Base-by-base conservation (phyloP, 2,888 invertebrate genomes). In the Tiliacea citrago region DNA sequence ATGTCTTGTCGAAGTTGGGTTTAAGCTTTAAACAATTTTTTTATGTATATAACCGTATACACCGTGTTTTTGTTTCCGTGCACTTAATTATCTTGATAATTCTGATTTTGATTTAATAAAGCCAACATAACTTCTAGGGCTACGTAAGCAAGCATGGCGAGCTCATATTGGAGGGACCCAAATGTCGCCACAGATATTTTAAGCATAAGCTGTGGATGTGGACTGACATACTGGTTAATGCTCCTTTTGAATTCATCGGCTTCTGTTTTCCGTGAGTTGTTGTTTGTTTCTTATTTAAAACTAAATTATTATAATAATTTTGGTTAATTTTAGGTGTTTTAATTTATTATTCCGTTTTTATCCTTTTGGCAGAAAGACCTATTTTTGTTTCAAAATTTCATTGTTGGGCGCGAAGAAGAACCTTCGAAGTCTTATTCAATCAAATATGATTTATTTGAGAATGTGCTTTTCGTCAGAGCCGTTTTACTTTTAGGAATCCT, bases 121-220 rank as follows among this genome's bases (percentile, higher is more conserved):
- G 12, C 10, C 9, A 58, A 42, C 2, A 24, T 58, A n/a, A 70
- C 21, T 83, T 75, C n/a, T 73, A 96, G 96, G 95, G 95, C 0
- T 96, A 92, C 82, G 68, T 93, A 6, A 95, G 89, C 81, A 94
- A 92, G 80, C 94, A 94, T 68, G 95, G 96, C 0, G 93, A 94
- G 21, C 86, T 95, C 1, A 88, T 96, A 70, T 68, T 92, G 74
- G 90, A 92, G 18, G 84, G 92, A 0, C 66, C 77, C 2, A 95
- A 92, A 84, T 96, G 96, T 81, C 92, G 96, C 9, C 87, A 81
- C 62, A 90, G 94, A 76, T 96, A 96, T 88, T 94, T 91, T 82
- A 93, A 91, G 61, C 93, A 93, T 66, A 94, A 90, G 69, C 6
- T 89, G 24, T 93, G 92, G 92, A 51, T 94, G 1, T 95, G 94